Base-by-base conservation (phyloP, 2,888 invertebrate species). In the Amaurobius ferox region DNA sequence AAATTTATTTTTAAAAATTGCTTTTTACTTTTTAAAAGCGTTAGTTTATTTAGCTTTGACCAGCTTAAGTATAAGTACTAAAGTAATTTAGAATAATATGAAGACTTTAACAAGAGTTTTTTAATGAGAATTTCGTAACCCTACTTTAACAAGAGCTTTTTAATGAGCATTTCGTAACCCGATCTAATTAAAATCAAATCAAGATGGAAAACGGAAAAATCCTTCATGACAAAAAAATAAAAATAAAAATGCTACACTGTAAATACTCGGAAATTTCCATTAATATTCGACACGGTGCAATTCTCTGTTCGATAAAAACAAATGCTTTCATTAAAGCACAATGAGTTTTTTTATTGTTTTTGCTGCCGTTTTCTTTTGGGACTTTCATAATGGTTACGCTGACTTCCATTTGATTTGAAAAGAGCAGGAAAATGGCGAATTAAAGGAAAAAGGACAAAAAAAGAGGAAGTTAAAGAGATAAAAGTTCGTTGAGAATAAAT, bases 271-370 rank as follows among this genome's bases (percentile, higher is more conserved):
- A 44, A 44, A 44, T 13, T 44, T 44, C 44, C 44, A 44, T 44
- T 44, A 44, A 44, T 44, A 44, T 44, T 44, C 44, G 44, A 44
- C 44, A 44, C 16, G 44, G 44, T 44, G 44, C 44, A 44, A 13
- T 44, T 44, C 44, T 44, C 44, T 16, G 16, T 44, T 16, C 44
- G 44, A 44, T 44, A 44, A 44, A 44, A 44, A 44, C 44, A 44
- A 44, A 44, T 44, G 44, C 44, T 44, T 44, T 44, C 16, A 44
- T 16, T 16, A 44, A 16, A 16, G 16, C 44, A 44, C 13, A 44
- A 44, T 16, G 16, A 44, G 13, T 44, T 44, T 35, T 5, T 11
- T 5, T 44, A 16, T 16, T 13, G 44, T 44, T 44, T 44, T 44
- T 44, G 6, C 16, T 16, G 11, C 16, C 13, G 13, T 13, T 44